Conservation (phyloP, 2,888 invertebrate genomes). For the Homarus gammarus region DNA sequence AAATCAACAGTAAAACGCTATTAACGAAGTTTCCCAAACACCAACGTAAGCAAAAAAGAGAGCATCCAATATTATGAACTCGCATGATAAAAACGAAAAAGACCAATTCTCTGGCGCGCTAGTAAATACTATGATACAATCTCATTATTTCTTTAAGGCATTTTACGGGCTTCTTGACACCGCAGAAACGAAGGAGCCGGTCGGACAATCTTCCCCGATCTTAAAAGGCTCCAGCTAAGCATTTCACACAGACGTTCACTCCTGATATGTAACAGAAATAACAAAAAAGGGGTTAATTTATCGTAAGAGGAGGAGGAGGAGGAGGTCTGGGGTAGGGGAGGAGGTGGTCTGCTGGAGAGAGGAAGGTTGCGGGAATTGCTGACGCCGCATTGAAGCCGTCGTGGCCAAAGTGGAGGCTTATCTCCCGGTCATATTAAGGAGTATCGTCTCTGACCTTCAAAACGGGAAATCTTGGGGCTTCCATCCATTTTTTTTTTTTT, state of each 20-base stretch:
- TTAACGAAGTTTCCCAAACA: no score
- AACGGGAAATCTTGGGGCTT: no score
- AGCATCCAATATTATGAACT: background rate
- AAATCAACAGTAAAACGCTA: no score
- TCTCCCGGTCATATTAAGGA: background rate
- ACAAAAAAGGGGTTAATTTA: constrained; percentile 32
- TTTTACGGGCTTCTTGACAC: constrained; percentile 35
- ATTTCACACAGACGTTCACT: constrained; percentile 15
- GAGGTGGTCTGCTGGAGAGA: background rate
- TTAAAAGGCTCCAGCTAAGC: constrained; percentile 39
- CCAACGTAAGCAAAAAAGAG: no score
- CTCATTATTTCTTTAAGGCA: constrained; percentile 38
- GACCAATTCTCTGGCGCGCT: background rate
- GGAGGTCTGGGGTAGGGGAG: background rate
- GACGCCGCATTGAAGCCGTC: constrained; percentile 34
- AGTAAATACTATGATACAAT: constrained; percentile 43
- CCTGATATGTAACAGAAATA: constrained; percentile 32
- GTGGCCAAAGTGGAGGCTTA: constrained; percentile 34
- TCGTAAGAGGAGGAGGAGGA: background rate
- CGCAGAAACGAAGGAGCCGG: background rate
- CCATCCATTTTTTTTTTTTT: no score
- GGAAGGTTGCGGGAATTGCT: constrained; percentile 12
- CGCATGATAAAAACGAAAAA: background rate
- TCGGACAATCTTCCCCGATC: constrained; percentile 10
- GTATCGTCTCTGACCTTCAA: background rate